These are phyloP conservation scores for Thumatha senex DNA, from an alignment of 2,888 invertebrate species.

Conservation along the genomic window DNA sequence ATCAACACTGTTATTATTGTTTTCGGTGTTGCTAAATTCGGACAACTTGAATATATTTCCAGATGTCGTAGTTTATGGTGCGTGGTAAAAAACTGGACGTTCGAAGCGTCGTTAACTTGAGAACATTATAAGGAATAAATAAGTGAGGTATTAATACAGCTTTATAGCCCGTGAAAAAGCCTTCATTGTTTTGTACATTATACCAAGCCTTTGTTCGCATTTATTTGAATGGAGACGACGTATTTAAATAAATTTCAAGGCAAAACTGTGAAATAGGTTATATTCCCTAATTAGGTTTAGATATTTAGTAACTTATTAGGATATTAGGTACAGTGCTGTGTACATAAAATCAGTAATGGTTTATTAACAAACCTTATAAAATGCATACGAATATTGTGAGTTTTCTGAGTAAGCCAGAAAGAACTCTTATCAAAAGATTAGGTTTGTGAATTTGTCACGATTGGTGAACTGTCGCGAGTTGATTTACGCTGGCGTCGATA, in stretches of 20 bases:
- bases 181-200: conserved; percentile 67
- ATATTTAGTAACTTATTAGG: neutral
- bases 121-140: conserved; percentile 81
- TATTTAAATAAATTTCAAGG: conserved; percentile 52
- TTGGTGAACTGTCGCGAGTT: conserved; percentile 69
- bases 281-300: conserved; percentile 25
- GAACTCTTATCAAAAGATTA: conserved; percentile 69
- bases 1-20: conserved; percentile 48
- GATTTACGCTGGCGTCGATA: conserved; percentile 70
- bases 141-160: conserved; percentile 75
- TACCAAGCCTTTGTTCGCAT: conserved; percentile 54
- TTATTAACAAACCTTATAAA: neutral
- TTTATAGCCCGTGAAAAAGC: conserved; percentile 80
- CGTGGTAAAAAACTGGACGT: conserved; percentile 73
- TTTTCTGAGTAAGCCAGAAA: conserved; percentile 38
- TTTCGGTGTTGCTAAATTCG: conserved; percentile 58
- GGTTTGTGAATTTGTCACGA: conserved; percentile 78
- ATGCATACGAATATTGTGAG: conserved; percentile 20
- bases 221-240: conserved; percentile 50
- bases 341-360: neutral
- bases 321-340: neutral
- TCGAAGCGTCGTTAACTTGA: conserved; percentile 77
- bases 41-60: conserved; percentile 62
- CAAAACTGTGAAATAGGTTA: conserved; percentile 34
- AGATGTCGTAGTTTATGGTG: conserved; percentile 76